These are phyloP conservation scores for Chamaetylas fuelleborni DNA, from an alignment of 2,113 vertebrate species.

Conservation along the genomic window DNA sequence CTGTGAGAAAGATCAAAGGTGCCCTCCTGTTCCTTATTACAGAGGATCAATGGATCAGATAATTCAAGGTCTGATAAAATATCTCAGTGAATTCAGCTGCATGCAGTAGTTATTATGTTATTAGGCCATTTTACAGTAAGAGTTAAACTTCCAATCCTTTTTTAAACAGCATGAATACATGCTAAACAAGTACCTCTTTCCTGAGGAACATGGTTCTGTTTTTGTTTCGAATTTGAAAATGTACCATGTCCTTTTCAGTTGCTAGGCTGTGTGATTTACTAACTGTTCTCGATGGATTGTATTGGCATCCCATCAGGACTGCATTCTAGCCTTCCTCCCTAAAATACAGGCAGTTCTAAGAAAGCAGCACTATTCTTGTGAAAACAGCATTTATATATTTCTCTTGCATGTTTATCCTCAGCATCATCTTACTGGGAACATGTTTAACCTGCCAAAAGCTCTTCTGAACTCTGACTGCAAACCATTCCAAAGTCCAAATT, in stretches of 20 bases:
- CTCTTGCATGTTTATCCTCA: not conserved
- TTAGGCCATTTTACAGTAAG: not conserved
- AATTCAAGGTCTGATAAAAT: not conserved
- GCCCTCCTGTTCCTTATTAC: not conserved
- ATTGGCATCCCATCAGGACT: not conserved
- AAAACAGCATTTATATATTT: not conserved
- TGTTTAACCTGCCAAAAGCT: not conserved
- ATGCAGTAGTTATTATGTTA: not conserved
- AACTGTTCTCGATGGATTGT: not conserved
- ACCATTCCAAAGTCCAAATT: not conserved
- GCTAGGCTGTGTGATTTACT: not conserved
- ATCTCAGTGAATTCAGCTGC: not conserved
- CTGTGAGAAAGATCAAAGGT: not conserved
- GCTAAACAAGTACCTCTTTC: not conserved
- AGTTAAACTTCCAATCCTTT: not conserved
- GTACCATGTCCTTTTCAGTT: not conserved
- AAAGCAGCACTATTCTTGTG: not conserved
- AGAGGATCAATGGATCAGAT: not conserved
- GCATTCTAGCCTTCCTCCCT: not conserved
- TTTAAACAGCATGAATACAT: not conserved
- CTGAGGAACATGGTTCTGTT: not conserved
- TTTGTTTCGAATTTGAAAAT: not conserved
- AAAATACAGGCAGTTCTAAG: conserved; percentile 21
- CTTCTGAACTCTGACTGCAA: not conserved
- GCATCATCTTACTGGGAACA: conserved; percentile 22